Percentiles rank a stretch among this genome's conserved stretches.
Evolutionary conservation across 2,113 vertebrate species (phyloP).

Genomic region (Thunnus thynnus): DNA sequence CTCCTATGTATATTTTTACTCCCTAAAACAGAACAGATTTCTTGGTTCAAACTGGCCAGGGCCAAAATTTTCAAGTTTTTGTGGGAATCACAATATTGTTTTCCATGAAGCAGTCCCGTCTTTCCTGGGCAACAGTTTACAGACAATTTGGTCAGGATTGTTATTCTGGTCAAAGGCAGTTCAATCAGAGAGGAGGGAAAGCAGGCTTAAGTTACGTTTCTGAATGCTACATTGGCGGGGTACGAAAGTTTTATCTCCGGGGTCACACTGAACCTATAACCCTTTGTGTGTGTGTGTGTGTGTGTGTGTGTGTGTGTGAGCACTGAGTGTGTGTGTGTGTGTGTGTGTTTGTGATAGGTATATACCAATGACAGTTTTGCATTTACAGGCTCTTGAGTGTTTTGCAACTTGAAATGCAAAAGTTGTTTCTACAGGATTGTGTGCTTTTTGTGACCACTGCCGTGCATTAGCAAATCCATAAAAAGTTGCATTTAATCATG

Average conservation of each 20-base stretch:
- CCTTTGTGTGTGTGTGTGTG: slow-evolving; percentile 16
- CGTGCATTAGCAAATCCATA: slow-evolving; percentile 32
- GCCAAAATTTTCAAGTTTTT: slow-evolving; percentile 60
- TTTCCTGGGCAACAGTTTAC: slow-evolving; percentile 70
- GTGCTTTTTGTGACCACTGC: background rate
- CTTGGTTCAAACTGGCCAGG: slow-evolving; percentile 46
- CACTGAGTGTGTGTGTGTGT: background rate
- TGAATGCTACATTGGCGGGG: slow-evolving; percentile 54
- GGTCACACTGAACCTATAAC: slow-evolving; percentile 57
- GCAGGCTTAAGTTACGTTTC: slow-evolving; percentile 63
- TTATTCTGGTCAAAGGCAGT: slow-evolving; percentile 71
- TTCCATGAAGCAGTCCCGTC: slow-evolving; percentile 58
- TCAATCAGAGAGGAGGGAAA: slow-evolving; percentile 52
- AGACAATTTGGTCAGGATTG: slow-evolving; percentile 59
- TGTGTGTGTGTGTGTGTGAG: slow-evolving; percentile 3
- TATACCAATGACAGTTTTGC: background rate
- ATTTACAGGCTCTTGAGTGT: slow-evolving; percentile 7
- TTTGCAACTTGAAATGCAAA: slow-evolving; percentile 27
- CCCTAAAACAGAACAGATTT: slow-evolving; percentile 51
- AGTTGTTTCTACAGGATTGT: background rate
- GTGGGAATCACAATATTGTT: slow-evolving; percentile 74
- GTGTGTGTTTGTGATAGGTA: background rate
- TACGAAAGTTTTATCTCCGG: slow-evolving; percentile 23
- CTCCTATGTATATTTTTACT: slow-evolving; percentile 75
- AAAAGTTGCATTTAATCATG: slow-evolving; percentile 34